Evolutionary conservation across 1,140 invertebrate genomes (phyloP).

Genomic region (Chrysopa pallens): DNA sequence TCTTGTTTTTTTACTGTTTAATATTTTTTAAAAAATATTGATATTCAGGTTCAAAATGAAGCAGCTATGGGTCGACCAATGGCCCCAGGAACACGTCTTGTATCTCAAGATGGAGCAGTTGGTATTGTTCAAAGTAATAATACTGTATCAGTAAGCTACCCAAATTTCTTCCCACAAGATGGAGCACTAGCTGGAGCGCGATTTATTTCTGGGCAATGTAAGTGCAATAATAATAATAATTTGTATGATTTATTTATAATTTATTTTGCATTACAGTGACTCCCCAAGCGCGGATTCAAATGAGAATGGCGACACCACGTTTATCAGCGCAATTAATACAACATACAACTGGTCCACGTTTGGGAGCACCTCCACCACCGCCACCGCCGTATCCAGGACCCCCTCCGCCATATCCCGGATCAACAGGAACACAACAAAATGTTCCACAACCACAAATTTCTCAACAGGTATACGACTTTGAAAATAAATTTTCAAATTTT

Average conservation of each 20-base stretch:
- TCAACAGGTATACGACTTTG: slow-evolving; percentile 6
- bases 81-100: slow-evolving; percentile 35
- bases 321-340: slow-evolving; percentile 7
- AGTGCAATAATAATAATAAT: neutral
- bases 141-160: slow-evolving; percentile 38
- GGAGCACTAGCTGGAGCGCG: neutral
- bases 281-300: slow-evolving; percentile 18
- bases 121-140: slow-evolving; percentile 44
- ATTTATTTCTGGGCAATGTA: neutral
- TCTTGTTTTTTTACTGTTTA: neutral
- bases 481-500: neutral
- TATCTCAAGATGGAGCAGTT: slow-evolving; percentile 40
- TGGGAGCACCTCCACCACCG: slow-evolving; percentile 29
- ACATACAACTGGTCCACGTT: slow-evolving; percentile 8
- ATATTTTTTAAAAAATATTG: neutral
- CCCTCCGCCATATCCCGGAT: slow-evolving; percentile 46
- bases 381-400: slow-evolving; percentile 42
- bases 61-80: slow-evolving; percentile 37
- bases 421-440: slow-evolving; percentile 16
- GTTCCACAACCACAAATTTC: slow-evolving; percentile 3
- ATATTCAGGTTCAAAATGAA: slow-evolving; percentile 35
- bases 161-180: slow-evolving; percentile 25
- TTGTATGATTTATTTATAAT: neutral
- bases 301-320: slow-evolving; percentile 14
- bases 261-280: slow-evolving; percentile 12